Conservation (phyloP, 1,140 invertebrate genomes). For the Bombus impatiens region DNA sequence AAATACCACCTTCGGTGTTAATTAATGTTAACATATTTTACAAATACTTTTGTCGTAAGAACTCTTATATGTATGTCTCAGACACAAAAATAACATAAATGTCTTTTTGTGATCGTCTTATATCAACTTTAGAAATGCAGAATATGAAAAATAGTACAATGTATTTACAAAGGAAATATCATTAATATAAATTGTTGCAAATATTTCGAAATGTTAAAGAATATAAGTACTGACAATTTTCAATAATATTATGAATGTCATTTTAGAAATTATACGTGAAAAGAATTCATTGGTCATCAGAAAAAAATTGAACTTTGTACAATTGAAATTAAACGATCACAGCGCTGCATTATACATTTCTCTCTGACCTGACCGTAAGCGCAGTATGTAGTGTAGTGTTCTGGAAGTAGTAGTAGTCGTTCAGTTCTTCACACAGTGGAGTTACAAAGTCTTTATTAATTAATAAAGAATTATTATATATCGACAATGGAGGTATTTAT, state of each 20-base stretch:
- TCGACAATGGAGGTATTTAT: constrained; percentile 52
- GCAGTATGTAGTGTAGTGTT: neutral
- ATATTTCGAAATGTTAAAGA: neutral
- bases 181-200: neutral
- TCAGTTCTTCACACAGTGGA: neutral
- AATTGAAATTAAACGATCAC: constrained; percentile 9
- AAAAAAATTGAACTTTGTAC: constrained; percentile 32
- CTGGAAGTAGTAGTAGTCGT: too few relatives aligned
- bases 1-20: too few relatives aligned
- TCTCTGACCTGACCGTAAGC: neutral
- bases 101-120: neutral
- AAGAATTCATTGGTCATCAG: constrained; percentile 11
- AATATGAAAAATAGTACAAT: neutral
- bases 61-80: neutral
- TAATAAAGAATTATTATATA: neutral
- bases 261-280: neutral
- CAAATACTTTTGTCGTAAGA: neutral
- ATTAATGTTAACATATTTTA: too few relatives aligned
- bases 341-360: constrained; percentile 18
- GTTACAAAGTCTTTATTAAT: neutral
- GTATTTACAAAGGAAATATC: neutral
- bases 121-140: neutral
- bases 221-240: neutral
- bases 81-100: neutral
- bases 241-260: neutral